phyloP scores from a whole-genome alignment of 2,113 vertebrate species.

The Oryzias melastigma region DNA sequence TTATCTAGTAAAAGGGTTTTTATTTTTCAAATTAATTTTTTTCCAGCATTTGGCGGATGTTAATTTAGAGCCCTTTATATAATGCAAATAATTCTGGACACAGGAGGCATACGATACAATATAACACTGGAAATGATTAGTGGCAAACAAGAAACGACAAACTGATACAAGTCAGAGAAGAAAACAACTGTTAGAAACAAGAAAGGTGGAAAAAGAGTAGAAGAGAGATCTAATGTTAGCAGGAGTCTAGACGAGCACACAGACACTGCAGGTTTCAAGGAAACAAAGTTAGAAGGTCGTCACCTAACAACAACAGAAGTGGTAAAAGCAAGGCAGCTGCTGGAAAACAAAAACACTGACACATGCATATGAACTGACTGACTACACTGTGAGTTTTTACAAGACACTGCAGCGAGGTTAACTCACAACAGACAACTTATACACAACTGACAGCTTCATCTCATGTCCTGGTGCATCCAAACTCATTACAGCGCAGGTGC shows the following conservation, averaged over 20 bases:
- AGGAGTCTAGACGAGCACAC: slow-evolving; percentile 29
- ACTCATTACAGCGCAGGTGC: background rate
- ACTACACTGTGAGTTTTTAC: slow-evolving; percentile 3
- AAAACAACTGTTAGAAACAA: slow-evolving; percentile 11
- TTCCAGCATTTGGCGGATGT: no score
- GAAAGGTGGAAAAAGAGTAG: slow-evolving; percentile 4
- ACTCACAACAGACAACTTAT: slow-evolving; percentile 1
- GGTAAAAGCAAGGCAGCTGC: slow-evolving; percentile 20
- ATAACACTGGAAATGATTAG: slow-evolving; percentile 11
- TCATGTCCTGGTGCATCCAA: background rate
- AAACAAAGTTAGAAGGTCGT: slow-evolving; percentile 28
- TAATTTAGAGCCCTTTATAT: no score
- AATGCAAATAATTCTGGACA: slow-evolving; percentile 36
- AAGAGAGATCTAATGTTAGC: slow-evolving; percentile 28
- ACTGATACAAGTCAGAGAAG: slow-evolving; percentile 15
- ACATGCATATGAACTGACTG: slow-evolving; percentile 13
- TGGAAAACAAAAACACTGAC: slow-evolving; percentile 22
- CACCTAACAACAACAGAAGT: slow-evolving; percentile 9
- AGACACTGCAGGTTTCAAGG: slow-evolving; percentile 43
- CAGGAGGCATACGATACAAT: slow-evolving; percentile 17
- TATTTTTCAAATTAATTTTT: no score
- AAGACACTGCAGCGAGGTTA: slow-evolving; percentile 8
- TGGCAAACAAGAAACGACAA: slow-evolving; percentile 10
- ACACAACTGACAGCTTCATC: background rate
- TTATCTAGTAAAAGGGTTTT: no score